phyloP scores from a whole-genome alignment of 2,797 vertebrate species.

The Agapornis canus region DNA sequence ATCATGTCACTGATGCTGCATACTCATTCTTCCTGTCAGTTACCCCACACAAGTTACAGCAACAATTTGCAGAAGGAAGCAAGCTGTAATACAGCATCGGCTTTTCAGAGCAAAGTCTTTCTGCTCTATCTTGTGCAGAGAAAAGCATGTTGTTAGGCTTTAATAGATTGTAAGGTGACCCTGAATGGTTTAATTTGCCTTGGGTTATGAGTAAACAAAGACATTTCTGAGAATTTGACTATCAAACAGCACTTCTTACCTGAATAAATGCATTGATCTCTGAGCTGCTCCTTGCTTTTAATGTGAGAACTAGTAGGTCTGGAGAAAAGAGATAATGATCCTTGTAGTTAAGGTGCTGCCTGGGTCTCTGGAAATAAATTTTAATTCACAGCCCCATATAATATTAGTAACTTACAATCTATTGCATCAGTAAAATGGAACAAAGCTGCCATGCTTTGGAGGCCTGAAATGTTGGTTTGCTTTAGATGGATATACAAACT shows the following conservation, averaged over 20 bases:
- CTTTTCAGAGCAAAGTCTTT: neutral
- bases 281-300: neutral
- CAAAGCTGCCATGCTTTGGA: neutral
- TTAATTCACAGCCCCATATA: neutral
- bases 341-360: neutral
- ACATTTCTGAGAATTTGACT: neutral
- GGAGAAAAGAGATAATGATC: neutral
- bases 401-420: neutral
- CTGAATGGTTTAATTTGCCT: neutral
- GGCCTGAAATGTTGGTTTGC: neutral
- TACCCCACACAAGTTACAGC: accelerated
- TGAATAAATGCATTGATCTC: neutral
- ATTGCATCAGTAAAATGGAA: neutral
- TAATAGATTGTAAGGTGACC: neutral
- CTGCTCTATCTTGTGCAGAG: neutral
- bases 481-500: neutral
- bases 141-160: neutral
- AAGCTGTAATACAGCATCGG: neutral
- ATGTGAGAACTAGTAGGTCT: neutral
- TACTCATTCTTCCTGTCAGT: neutral
- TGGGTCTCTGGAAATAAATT: neutral
- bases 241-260: neutral
- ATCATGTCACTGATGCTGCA: neutral
- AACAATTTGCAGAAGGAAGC: neutral
- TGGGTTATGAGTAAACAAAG: neutral